phyloP scores from a whole-genome alignment of 2,888 invertebrate species.

The Drosophila yooni region DNA sequence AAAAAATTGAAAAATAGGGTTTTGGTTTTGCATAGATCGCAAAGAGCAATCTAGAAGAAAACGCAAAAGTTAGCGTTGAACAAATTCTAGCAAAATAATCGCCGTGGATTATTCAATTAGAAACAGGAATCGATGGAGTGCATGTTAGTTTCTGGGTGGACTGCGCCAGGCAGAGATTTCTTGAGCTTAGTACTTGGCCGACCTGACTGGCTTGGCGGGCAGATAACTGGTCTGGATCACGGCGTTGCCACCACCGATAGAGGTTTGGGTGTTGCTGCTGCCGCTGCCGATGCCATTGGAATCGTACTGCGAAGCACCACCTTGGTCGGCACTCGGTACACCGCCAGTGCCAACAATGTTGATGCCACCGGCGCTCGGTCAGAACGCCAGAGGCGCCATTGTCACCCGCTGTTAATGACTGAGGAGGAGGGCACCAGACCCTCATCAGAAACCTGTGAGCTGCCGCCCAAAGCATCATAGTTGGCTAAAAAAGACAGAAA shows the following conservation, averaged over 20 bases:
- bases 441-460: conserved; percentile 75
- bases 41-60: conserved; percentile 44
- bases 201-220: conserved; percentile 67
- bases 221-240: conserved; percentile 66
- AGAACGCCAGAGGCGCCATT: conserved; percentile 70
- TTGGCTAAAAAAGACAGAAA: conserved; percentile 65
- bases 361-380: conserved; percentile 46
- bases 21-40: conserved; percentile 28
- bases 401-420: conserved; percentile 75
- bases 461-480: conserved; percentile 82
- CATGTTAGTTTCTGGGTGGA: conserved; percentile 7
- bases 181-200: conserved; percentile 39
- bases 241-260: conserved; percentile 2
- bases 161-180: neutral
- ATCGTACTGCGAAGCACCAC: conserved; percentile 6
- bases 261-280: conserved; percentile 40
- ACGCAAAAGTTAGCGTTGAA: conserved; percentile 51
- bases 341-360: conserved; percentile 68
- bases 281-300: conserved; percentile 34
- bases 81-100: conserved; percentile 48
- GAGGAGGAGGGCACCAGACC: conserved; percentile 81
- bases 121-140: conserved; percentile 31
- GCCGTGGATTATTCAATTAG: conserved; percentile 36
- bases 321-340: conserved; percentile 28
- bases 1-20: conserved; percentile 44